Conservation (phyloP, 92 coral and sea anemone species). For the Zoanthus solanderi region DNA sequence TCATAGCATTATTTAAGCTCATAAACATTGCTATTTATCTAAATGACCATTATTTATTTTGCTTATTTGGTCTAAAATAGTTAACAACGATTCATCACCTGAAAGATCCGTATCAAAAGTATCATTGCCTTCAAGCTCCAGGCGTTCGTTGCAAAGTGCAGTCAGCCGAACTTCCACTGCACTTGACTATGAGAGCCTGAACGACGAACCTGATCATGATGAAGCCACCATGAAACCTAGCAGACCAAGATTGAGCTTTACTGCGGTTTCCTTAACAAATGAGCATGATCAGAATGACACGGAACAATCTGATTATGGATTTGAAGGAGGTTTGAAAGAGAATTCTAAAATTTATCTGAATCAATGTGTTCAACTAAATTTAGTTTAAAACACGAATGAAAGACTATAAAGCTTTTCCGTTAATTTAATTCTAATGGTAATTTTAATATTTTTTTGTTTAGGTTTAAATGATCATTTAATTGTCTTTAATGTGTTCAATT, state of each 20-base stretch:
- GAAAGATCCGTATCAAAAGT: conserved; percentile 30
- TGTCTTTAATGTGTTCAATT: too few species aligned
- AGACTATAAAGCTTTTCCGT: too few species aligned
- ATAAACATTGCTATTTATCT: too few species aligned
- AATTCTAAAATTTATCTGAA: too few species aligned
- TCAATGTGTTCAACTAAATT: too few species aligned
- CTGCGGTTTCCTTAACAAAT: background rate
- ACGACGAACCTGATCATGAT: conserved; percentile 16
- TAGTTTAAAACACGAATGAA: too few species aligned
- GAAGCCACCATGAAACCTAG: background rate
- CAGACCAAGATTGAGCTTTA: background rate
- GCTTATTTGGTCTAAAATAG: conserved; percentile 1
- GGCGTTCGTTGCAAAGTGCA: conserved; percentile 48
- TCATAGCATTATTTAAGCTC: too few species aligned
- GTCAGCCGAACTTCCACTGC: conserved; percentile 51
- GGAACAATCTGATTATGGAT: background rate
- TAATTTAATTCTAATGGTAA: too few species aligned
- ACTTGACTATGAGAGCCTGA: conserved; percentile 57
- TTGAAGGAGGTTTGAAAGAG: conserved; percentile 33
- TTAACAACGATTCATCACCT: conserved; percentile 8
- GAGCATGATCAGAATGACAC: conserved; percentile 7
- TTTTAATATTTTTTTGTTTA: too few species aligned
- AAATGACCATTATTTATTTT: background rate
- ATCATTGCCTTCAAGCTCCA: conserved; percentile 38
- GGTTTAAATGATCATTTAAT: too few species aligned